Evolutionary conservation across 2,888 invertebrate genomes (phyloP).

Genomic region (Lasioglossum vierecki): DNA sequence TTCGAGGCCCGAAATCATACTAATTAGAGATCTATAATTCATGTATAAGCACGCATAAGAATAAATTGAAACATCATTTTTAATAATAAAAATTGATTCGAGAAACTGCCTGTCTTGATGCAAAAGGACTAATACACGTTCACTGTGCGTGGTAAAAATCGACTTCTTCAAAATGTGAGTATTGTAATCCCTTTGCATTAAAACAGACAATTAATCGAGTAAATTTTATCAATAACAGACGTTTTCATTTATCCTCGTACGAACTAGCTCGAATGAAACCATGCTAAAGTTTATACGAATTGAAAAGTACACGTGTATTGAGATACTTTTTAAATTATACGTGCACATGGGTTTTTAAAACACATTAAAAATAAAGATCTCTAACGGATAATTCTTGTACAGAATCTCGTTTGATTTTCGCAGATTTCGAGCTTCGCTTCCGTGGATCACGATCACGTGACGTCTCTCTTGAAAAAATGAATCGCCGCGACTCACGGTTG

Average conservation of each 20-base stretch:
- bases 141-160: neutral
- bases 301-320: neutral
- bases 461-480: neutral
- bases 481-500: slow-evolving; percentile 13
- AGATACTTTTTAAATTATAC: too few relatives aligned
- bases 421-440: neutral
- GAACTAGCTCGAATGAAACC: neutral
- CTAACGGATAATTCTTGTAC: neutral
- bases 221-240: neutral
- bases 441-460: neutral
- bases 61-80: too few relatives aligned
- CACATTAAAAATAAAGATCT: neutral
- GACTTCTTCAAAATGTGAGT: neutral
- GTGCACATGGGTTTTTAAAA: too few relatives aligned
- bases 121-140: neutral
- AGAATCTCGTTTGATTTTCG: slow-evolving; percentile 1
- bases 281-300: neutral
- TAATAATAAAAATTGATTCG: neutral
- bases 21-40: neutral
- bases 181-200: neutral
- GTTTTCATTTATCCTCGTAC: neutral
- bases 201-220: neutral
- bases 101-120: neutral
- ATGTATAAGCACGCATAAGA: neutral
- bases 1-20: slow-evolving; percentile 1